Conservation (phyloP, 1,140 invertebrate genomes). For the Thaumatotibia leucotreta region DNA sequence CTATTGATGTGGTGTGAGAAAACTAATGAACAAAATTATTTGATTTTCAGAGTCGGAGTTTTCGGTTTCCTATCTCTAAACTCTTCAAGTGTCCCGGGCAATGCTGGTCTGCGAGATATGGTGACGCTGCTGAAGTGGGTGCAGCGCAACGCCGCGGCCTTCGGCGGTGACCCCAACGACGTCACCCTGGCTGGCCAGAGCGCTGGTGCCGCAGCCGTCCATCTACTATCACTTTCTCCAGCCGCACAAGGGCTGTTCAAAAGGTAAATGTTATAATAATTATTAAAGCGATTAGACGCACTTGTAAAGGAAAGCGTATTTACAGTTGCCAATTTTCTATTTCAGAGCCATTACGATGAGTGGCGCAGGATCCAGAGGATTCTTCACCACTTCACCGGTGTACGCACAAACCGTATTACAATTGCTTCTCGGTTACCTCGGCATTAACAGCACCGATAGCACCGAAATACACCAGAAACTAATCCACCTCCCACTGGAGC, state of each 20-base stretch:
- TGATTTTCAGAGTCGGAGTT: slow-evolving; percentile 58
- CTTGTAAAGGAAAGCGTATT: neutral
- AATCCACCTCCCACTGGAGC: slow-evolving; percentile 36
- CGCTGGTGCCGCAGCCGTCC: slow-evolving; percentile 75
- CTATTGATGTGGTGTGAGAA: too few species aligned
- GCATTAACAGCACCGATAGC: slow-evolving; percentile 41
- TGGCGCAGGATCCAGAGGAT: slow-evolving; percentile 39
- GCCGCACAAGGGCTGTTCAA: slow-evolving; percentile 54
- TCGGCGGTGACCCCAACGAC: slow-evolving; percentile 81
- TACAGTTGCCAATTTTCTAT: slow-evolving; percentile 13
- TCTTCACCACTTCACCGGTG: slow-evolving; percentile 41
- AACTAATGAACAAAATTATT: neutral
- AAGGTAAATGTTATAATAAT: slow-evolving; percentile 29
- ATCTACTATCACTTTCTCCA: slow-evolving; percentile 66
- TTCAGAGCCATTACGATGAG: slow-evolving; percentile 60
- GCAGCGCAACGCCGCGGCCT: slow-evolving; percentile 79
- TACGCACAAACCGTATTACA: slow-evolving; percentile 38
- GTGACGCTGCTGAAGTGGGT: slow-evolving; percentile 80
- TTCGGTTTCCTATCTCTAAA: slow-evolving; percentile 77
- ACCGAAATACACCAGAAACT: slow-evolving; percentile 43
- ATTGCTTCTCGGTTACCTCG: slow-evolving; percentile 34
- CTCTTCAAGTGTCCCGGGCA: slow-evolving; percentile 79
- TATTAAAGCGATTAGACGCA: neutral
- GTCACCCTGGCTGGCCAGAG: slow-evolving; percentile 80
- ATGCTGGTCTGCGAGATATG: slow-evolving; percentile 82